Evolutionary conservation across 2,113 vertebrate species (phyloP), one percentile per base, ranked within the genome.

Genomic region (Upupa epops): DNA sequence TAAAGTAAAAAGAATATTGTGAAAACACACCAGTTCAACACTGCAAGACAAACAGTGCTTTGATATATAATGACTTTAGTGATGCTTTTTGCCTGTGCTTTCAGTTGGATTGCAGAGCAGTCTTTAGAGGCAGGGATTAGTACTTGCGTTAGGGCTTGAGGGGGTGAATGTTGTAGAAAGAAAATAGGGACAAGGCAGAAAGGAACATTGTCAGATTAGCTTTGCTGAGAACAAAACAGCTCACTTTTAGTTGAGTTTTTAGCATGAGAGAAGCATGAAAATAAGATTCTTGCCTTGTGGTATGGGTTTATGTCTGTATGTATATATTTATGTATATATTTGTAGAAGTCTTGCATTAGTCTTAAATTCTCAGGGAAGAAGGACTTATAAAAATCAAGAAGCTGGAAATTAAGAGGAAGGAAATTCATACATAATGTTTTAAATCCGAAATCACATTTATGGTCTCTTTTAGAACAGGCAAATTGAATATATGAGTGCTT

Each of bases 371-470:
- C 7, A 54, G 15, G 18, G 25, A 65, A 61, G 24, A 52, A 81
- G 17, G 26, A 86, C 19, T 69, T 75, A 36, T 7, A 59, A 80
- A 86, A 80, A 66, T 25, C 17, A 86, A 83, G 26, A 56, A 80
- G 15, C 15, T 86, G 58, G 54, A 88, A 75, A 46, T 66, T 36
- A 32, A 58, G 58, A 76, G 45, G 48, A 76, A 28, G 26, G 13
- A 76, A 93, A 91, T 11, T 21, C 46, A 61, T 13, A 0, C 16
- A 71, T 49, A 17, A 28, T 61, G 16, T 74, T 88, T 75, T 78
- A 86, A 88, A 83, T 61, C 65, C 77, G 64, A 58, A 86, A 75
- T 86, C 58, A 91, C 31, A 82, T 88, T 94, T 94, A 86, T 51
- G 16, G 16, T 28, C 61, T 76, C 25, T 69, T 85, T 85, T 78